phyloP scores from a whole-genome alignment of 2,797 vertebrate species.

The Acipenser oxyrinchus region DNA sequence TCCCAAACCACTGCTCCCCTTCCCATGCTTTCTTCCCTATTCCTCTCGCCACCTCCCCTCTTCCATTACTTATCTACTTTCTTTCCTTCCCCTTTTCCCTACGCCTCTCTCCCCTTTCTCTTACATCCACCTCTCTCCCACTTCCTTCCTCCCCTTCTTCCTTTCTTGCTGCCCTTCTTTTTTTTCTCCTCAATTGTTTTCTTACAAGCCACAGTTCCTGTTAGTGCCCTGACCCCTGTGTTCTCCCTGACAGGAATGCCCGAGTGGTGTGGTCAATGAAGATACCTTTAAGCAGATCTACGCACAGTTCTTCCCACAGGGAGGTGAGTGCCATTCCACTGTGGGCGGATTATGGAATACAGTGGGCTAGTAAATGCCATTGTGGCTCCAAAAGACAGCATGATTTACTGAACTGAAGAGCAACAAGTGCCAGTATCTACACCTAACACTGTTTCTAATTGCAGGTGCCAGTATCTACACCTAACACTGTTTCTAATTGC shows the following conservation, averaged over 20 bases:
- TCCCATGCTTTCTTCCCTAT: background rate
- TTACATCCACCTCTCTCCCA: background rate
- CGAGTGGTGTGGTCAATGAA: slow-evolving; percentile 90
- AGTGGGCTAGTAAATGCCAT: too few species aligned
- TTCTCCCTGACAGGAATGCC: slow-evolving; percentile 73
- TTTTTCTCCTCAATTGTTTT: background rate
- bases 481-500: slow-evolving; percentile 39
- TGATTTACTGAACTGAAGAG: too few species aligned
- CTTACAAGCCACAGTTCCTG: background rate
- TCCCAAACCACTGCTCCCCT: background rate
- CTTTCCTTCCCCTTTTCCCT: background rate
- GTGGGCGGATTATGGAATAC: too few species aligned
- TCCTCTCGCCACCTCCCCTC: background rate
- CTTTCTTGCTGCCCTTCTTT: background rate
- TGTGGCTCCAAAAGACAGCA: too few species aligned
- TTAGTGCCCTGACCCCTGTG: too few species aligned
- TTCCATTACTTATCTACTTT: background rate
- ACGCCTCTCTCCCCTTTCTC: background rate
- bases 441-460: slow-evolving; percentile 33
- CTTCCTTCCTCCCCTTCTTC: background rate
- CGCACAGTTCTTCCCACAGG: slow-evolving; percentile 94
- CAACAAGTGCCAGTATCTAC: too few species aligned
- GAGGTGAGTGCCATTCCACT: slow-evolving; percentile 67
- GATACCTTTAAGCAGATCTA: slow-evolving; percentile 98
- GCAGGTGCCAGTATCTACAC: slow-evolving; percentile 74